A percentile compares a stretch with the other conserved stretches of the same genome.
Conservation (phyloP, 2,888 invertebrate species). For the Hirtodrosophila trivittata region DNA sequence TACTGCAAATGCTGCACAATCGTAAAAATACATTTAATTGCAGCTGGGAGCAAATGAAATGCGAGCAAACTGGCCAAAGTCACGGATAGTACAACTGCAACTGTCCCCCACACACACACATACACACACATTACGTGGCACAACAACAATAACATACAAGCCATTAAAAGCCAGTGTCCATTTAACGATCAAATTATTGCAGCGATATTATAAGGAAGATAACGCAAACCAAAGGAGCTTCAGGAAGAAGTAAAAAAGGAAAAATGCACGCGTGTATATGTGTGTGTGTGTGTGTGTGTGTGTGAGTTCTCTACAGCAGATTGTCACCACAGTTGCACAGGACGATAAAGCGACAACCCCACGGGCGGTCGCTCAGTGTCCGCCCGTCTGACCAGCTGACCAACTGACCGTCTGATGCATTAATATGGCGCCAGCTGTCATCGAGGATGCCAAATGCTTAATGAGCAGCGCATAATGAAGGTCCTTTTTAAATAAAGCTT, state of each 20-base stretch:
- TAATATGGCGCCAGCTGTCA: constrained; percentile 72
- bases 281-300: no score
- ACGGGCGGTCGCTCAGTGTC: constrained; percentile 23
- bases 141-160: constrained; percentile 10
- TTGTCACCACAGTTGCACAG: constrained; percentile 32
- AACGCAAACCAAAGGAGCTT: constrained; percentile 6
- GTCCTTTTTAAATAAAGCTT: no score
- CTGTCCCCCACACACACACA: background rate
- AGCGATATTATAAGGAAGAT: constrained; percentile 49
- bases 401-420: constrained; percentile 28
- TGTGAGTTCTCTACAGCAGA: background rate
- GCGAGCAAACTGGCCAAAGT: constrained; percentile 33
- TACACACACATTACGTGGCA: background rate
- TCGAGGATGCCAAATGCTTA: constrained; percentile 31
- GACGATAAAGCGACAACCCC: constrained; percentile 39
- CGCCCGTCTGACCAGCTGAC: constrained; percentile 22
- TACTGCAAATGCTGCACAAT: constrained; percentile 69
- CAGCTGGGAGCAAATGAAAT: constrained; percentile 67
- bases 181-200: constrained; percentile 78
- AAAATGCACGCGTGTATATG: background rate
- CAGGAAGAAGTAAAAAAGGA: constrained; percentile 20
- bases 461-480: constrained; percentile 39
- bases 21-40: constrained; percentile 79
- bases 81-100: constrained; percentile 12
- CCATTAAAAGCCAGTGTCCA: constrained; percentile 67